phyloP scores from a whole-genome alignment of 2,888 invertebrate species.

The Deilephila porcellus region DNA sequence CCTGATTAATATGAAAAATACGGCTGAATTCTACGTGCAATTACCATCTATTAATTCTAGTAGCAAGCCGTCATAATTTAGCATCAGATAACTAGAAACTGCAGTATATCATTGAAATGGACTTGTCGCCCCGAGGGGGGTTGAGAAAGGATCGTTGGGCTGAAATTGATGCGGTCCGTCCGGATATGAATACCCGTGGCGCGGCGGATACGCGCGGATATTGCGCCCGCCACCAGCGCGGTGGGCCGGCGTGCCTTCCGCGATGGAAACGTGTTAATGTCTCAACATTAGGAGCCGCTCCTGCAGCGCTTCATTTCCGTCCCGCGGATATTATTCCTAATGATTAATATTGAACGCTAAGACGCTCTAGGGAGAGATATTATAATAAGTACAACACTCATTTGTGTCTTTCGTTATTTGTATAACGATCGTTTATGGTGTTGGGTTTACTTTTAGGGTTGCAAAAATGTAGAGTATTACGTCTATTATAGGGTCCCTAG shows the following conservation, averaged over 20 bases:
- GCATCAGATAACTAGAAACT: not conserved
- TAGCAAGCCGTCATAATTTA: not conserved
- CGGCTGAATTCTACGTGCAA: not conserved
- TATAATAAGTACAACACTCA: not conserved
- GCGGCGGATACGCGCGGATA: constrained; percentile 53
- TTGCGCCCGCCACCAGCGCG: constrained; percentile 40
- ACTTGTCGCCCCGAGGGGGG: not conserved
- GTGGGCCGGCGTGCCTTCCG: not conserved
- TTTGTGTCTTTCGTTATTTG: not conserved
- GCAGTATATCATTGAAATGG: constrained; percentile 16
- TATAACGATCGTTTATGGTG: not conserved
- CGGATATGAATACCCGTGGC: constrained; percentile 58
- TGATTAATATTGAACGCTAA: not conserved
- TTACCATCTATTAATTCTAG: not conserved
- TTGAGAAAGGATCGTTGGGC: not conserved
- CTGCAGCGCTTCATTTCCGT: not conserved
- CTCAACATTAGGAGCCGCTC: not conserved
- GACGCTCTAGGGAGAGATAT: not conserved
- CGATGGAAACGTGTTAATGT: constrained; percentile 11
- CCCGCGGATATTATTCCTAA: constrained; percentile 5
- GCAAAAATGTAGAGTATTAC: too few species aligned
- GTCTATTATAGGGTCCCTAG: too few species aligned
- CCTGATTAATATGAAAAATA: too few species aligned
- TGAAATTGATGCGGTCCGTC: constrained; percentile 51
- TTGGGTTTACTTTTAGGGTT: too few species aligned